Base-by-base conservation (phyloP, 92 coral and sea anemone genomes). In the Scolanthus callimorphus region DNA sequence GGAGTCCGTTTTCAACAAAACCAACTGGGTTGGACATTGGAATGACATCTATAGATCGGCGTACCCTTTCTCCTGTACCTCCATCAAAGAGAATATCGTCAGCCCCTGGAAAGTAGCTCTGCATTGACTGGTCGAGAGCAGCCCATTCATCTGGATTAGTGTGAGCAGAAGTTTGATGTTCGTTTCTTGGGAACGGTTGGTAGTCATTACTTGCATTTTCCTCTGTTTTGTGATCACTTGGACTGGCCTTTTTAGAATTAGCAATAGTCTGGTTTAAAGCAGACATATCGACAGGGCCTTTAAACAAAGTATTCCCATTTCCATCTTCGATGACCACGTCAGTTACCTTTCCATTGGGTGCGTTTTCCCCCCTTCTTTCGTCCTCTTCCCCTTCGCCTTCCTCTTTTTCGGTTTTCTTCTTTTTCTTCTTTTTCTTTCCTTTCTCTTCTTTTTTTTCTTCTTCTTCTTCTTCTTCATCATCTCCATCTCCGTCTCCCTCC, bases 211-310 rank as follows among this genome's bases (percentile, higher is more conserved):
- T n/a, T n/a, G n/a, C n/a, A n/a, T n/a, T n/a, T n/a, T n/a, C n/a
- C n/a, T n/a, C n/a, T n/a, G n/a, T 34, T 6, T 34, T 34, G 49
- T 58, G 47, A 64, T 49, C 25, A 58, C 59, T 13, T 58, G 34
- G 41, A 38, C 38, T 1, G 27, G 15, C 26, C 62, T 59, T 17
- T 49, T 34, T 37, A 25, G 49, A 31, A 24, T 64, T 24, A 56
- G 21, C 52, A 6, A 55, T 26, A 21, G 73, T 55, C 41, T 55
- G 30, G 27, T 66, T 66, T 23, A 66, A 26, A 20, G 73, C 73
- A 37, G 52, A 47, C 4, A 66, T 21, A 55, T 66, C 63, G 9
- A 66, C 62, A 13, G 73, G 73, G 31, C 73, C 73, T 53, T 66
- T 53, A 39, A 38, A 66, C 17, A 66, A 55, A 3, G 54, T 53